These are phyloP conservation scores for Pempheris klunzingeri DNA, from an alignment of 2,797 vertebrate species.

Conservation along the genomic window DNA sequence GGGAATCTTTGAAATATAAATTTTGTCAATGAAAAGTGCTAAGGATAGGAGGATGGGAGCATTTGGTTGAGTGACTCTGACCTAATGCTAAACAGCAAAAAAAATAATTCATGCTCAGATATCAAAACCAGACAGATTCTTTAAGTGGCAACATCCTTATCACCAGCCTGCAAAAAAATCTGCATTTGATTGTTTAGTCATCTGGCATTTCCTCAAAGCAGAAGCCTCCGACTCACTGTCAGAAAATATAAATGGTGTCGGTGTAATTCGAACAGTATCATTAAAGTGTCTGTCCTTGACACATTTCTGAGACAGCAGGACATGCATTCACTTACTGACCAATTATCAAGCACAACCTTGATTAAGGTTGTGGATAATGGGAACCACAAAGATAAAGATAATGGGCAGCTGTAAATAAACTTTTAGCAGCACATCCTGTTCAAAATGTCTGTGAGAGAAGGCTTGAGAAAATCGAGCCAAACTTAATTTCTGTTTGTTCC, in stretches of 20 bases:
- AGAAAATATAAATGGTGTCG: constrained; percentile 51
- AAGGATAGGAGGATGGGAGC: neutral
- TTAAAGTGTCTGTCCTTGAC: constrained; percentile 26
- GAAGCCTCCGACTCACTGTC: constrained; percentile 61
- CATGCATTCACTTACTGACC: constrained; percentile 26
- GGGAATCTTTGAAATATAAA: neutral
- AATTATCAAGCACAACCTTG: constrained; percentile 11
- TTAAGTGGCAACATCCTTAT: constrained; percentile 54
- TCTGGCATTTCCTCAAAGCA: constrained; percentile 74
- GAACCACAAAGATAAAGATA: constrained; percentile 7
- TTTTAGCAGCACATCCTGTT: constrained; percentile 2
- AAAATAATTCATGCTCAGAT: neutral
- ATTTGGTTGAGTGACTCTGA: neutral
- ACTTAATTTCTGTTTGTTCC: constrained; percentile 7
- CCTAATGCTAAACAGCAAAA: neutral
- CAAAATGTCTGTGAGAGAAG: neutral
- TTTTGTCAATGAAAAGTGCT: neutral
- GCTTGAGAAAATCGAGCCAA: neutral
- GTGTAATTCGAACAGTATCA: constrained; percentile 30
- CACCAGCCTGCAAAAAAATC: constrained; percentile 53
- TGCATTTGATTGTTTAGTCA: constrained; percentile 64
- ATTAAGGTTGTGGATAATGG: constrained; percentile 9
- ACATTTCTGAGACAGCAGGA: constrained; percentile 27
- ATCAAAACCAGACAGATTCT: constrained; percentile 19
- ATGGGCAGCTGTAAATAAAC: constrained; percentile 9